A percentile compares a stretch with the other conserved stretches of the same genome.
Conservation (phyloP, 2,888 invertebrate genomes). For the Elegia similella region DNA sequence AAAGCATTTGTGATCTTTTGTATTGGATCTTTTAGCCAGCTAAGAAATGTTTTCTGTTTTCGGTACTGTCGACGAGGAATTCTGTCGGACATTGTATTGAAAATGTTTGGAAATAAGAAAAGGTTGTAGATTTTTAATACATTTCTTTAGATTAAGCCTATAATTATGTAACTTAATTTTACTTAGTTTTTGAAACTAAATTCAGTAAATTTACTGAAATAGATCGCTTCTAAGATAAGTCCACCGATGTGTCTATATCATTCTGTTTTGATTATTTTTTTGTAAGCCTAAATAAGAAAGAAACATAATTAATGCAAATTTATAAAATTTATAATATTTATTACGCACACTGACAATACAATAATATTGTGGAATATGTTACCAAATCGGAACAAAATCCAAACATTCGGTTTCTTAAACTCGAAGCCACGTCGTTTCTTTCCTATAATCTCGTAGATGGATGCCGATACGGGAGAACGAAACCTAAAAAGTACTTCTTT, state of each 20-base stretch:
- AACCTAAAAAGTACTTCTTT: constrained; percentile 17
- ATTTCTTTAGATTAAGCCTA: too few species aligned
- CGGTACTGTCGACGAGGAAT: neutral
- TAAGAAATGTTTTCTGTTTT: neutral
- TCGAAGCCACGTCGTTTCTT: constrained; percentile 7
- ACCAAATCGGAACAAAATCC: neutral
- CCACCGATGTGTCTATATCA: too few species aligned
- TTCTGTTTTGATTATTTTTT: too few species aligned
- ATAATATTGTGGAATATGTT: too few species aligned
- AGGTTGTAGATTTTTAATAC: too few species aligned
- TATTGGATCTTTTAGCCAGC: neutral
- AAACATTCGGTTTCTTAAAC: constrained; percentile 6
- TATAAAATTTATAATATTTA: too few species aligned
- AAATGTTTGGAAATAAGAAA: neutral
- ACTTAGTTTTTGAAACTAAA: too few species aligned
- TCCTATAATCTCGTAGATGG: constrained; percentile 14
- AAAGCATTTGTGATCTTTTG: constrained; percentile 1
- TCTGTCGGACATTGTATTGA: neutral
- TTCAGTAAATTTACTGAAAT: too few species aligned
- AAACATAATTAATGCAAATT: too few species aligned
- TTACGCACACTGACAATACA: neutral
- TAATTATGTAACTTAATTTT: too few species aligned
- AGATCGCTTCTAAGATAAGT: too few species aligned
- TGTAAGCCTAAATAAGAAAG: too few species aligned
- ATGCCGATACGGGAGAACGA: constrained; percentile 8